phyloP scores from a whole-genome alignment of 2,888 invertebrate genomes.

The Philopedon plagiatum region DNA sequence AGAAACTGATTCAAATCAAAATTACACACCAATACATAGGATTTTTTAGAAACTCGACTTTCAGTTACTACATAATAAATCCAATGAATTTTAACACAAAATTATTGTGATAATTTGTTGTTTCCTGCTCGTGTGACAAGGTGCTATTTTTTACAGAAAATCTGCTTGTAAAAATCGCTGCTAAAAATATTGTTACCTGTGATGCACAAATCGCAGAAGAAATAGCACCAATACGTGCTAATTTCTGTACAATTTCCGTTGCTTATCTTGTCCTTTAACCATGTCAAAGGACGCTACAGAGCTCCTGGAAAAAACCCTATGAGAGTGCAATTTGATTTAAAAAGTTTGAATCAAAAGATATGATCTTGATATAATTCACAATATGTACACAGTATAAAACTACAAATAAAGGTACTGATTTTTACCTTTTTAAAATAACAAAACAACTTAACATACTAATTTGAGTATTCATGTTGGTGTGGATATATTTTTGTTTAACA shows the following conservation, averaged over 20 bases:
- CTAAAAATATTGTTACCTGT: no score
- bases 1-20: not conserved
- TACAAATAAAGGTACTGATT: constrained; percentile 21
- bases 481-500: not conserved
- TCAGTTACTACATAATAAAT: not conserved
- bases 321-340: not conserved
- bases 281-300: no score
- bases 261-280: no score
- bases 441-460: constrained; percentile 9
- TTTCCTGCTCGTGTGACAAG: no score
- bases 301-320: not conserved
- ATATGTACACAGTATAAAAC: constrained; percentile 58
- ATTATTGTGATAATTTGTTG: no score
- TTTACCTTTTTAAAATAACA: not conserved
- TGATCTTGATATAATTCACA: constrained; percentile 54
- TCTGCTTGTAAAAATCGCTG: no score
- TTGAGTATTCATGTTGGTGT: constrained; percentile 11
- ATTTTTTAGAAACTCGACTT: not conserved
- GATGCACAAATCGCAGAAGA: no score
- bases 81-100: no score
- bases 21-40: not conserved
- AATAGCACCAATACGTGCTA: no score
- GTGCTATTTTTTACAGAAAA: no score
- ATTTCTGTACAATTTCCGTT: no score
- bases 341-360: constrained; percentile 42